Base-by-base conservation (phyloP, 2,797 vertebrate species). In the Cottoperca gobio region DNA sequence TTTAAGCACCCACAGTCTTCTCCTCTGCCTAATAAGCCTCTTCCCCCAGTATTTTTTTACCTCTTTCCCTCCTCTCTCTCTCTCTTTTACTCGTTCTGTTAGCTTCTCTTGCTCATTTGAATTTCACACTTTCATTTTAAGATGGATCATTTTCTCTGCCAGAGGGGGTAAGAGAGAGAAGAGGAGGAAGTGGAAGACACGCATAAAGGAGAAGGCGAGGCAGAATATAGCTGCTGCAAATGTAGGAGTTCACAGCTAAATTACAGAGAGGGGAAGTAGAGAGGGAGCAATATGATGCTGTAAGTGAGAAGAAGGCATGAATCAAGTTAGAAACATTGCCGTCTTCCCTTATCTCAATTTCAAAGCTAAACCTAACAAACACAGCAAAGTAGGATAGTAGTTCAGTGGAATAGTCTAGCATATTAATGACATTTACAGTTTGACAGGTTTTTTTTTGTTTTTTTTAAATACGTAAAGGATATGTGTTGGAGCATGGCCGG, bases 61-160 rank as follows among this genome's bases (percentile, higher is more conserved):
- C 61, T 23, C 45, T 42, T 3, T 69, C 55, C 53, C 23, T 46
- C 63, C 35, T 26, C 24, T 65, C 57, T 58, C n/a, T n/a, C 31
- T 33, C 54, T 76, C 24, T 65, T 65, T 73, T 4, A 49, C 46
- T 63, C 52, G 63, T 23, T 24, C 37, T 70, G 33, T 78, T 68
- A 53, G 54, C 67, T 77, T 55, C 57, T 70, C 49, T 50, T n/a
- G 52, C 76, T 89, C 66, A 76, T 88, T 86, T 78, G 74, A 82
- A 90, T 83, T 69, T 79, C 72, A 81, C 78, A 88, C 85, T 84
- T 87, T 80, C 48, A 57, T 82, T 89, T 84, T 75, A 72, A 84
- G 76, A 84, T 78, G 77, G 81, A 89, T 87, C 10, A 28, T 78
- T 87, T 84, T 81, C 53, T 26, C 60, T 78, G 78, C 77, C 82